These are phyloP conservation scores for Felis catus DNA, from an alignment of 2,113 vertebrate species.

Conservation along the genomic window F.catus_Fca126_mat1.0 CM031415.1:15639501-15640000, in stretches of 20 bases:
- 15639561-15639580: background rate
- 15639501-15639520: background rate
- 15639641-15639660: conserved; percentile 4
- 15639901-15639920: background rate
- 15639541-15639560: background rate
- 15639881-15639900: background rate
- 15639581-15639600: background rate
- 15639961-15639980: background rate
- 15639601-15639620: background rate
- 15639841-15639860: background rate
- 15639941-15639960: background rate
- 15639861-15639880: background rate
- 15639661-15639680: background rate
- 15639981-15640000: background rate
- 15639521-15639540: background rate
- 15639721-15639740: background rate
- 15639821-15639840: background rate
- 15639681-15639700: background rate
- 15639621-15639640: background rate
- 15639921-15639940: background rate
- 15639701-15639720: background rate
- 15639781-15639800: background rate
- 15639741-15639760: background rate
- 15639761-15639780: background rate
- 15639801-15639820: conserved; percentile 3